Evolutionary conservation across 1,140 invertebrate species (phyloP).

Genomic region (Listronotus bonariensis): DNA sequence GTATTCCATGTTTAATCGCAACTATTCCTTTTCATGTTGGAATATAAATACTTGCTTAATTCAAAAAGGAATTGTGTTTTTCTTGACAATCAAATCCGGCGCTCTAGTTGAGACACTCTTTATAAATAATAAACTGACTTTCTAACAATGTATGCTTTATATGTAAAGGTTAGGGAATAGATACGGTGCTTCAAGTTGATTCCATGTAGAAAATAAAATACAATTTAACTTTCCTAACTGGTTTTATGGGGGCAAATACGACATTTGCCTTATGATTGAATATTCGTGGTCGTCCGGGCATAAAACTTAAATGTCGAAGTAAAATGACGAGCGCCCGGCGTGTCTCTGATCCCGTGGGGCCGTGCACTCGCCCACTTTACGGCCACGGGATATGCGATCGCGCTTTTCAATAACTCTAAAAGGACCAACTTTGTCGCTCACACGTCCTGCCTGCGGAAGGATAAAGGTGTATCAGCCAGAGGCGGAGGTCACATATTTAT

Average conservation of each 20-base stretch:
- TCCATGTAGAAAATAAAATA: too few species aligned
- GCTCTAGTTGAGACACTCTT: too few species aligned
- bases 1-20: too few species aligned
- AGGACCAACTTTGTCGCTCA: constrained; percentile 41
- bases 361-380: constrained; percentile 44
- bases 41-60: too few species aligned
- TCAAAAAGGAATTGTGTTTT: too few species aligned
- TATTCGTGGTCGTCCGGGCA: constrained; percentile 25
- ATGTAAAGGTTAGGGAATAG: too few species aligned
- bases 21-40: too few species aligned
- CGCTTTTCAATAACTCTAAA: constrained; percentile 54
- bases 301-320: constrained; percentile 35
- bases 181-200: too few species aligned
- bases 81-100: too few species aligned
- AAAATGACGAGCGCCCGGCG: constrained; percentile 15
- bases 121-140: too few species aligned
- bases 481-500: constrained; percentile 4
- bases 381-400: constrained; percentile 49
- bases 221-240: too few species aligned
- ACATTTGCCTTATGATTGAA: constrained; percentile 37
- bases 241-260: constrained; percentile 33
- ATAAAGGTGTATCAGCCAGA: constrained; percentile 19
- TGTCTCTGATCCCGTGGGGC: constrained; percentile 37
- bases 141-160: too few species aligned
- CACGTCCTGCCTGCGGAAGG: constrained; percentile 20